A percentile compares a stretch with the other conserved stretches of the same genome.
Evolutionary conservation across 2,888 invertebrate genomes (phyloP).

Genomic region (Pachycephus smyrnensis): DNA sequence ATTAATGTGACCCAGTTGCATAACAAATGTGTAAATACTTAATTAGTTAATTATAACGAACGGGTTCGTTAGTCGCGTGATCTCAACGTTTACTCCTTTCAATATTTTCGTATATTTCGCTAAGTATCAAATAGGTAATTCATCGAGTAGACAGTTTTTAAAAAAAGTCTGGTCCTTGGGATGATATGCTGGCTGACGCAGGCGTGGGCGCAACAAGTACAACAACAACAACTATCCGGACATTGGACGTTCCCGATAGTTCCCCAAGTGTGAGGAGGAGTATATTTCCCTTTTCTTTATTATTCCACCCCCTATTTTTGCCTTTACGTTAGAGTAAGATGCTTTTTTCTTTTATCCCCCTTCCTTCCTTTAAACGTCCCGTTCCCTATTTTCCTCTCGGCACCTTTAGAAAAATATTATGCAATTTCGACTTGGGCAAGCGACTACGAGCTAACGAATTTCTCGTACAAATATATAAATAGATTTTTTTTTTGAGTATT

Average conservation of each 20-base stretch:
- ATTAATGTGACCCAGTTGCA: constrained; percentile 29
- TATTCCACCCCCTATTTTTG: constrained; percentile 7
- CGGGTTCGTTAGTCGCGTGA: constrained; percentile 16
- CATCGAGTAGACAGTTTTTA: constrained; percentile 3
- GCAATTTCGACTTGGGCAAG: constrained; percentile 42
- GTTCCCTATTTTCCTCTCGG: not conserved
- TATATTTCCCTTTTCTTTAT: not conserved
- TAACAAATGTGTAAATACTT: constrained; percentile 20
- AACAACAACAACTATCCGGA: constrained; percentile 10
- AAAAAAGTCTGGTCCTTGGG: constrained; percentile 43
- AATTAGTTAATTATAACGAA: constrained; percentile 24
- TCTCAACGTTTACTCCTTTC: constrained; percentile 18
- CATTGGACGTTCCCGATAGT: constrained; percentile 23
- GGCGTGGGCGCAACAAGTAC: constrained; percentile 21
- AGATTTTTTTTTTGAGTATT: constrained; percentile 28
- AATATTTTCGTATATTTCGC: constrained; percentile 18
- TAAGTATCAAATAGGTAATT: constrained; percentile 21
- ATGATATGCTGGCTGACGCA: constrained; percentile 54
- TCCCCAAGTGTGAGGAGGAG: constrained; percentile 21
- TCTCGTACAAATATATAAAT: constrained; percentile 42
- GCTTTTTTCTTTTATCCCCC: not conserved
- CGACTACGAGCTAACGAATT: constrained; percentile 26
- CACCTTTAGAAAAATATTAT: constrained; percentile 53
- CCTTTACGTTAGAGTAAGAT: not conserved
- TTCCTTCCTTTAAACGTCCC: too few species aligned